Percentiles rank a stretch among this genome's conserved stretches.
Evolutionary conservation across 2,888 invertebrate species (phyloP).

Genomic region (Macropis europaea): DNA sequence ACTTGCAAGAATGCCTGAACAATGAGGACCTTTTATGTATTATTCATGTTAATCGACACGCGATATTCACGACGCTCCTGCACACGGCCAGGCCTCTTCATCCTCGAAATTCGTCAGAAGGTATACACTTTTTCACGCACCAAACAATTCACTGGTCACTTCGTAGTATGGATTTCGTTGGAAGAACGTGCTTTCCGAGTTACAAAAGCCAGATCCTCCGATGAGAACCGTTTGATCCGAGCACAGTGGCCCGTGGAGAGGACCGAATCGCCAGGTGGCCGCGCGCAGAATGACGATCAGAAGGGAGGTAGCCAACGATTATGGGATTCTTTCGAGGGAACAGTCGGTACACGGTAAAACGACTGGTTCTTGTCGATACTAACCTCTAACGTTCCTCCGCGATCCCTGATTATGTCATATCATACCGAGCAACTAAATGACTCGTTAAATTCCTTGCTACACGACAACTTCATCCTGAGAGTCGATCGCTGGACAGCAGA

Average conservation of each 20-base stretch:
- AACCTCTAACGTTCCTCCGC: background rate
- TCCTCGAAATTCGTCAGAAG: background rate
- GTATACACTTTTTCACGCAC: conserved; percentile 22
- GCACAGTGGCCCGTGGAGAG: conserved; percentile 22
- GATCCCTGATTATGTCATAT: background rate
- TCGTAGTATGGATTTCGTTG: too few species aligned
- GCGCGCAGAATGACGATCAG: conserved; percentile 52
- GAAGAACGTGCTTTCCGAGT: too few species aligned
- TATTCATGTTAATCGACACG: background rate
- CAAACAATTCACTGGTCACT: background rate
- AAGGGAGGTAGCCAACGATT: conserved; percentile 44
- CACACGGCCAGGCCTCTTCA: background rate
- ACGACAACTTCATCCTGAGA: background rate
- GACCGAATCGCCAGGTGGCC: conserved; percentile 44
- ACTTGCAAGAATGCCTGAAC: background rate
- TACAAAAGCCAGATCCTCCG: background rate
- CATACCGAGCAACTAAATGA: conserved; percentile 27
- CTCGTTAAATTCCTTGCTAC: background rate
- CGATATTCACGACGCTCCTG: background rate
- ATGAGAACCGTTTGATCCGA: background rate
- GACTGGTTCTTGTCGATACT: conserved; percentile 36
- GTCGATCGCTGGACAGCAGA: background rate
- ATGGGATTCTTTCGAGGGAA: conserved; percentile 42
- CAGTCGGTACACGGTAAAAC: conserved; percentile 46
- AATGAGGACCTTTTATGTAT: background rate